phyloP scores from a whole-genome alignment of 1,140 invertebrate genomes.

The Heliothis virescens region DNA sequence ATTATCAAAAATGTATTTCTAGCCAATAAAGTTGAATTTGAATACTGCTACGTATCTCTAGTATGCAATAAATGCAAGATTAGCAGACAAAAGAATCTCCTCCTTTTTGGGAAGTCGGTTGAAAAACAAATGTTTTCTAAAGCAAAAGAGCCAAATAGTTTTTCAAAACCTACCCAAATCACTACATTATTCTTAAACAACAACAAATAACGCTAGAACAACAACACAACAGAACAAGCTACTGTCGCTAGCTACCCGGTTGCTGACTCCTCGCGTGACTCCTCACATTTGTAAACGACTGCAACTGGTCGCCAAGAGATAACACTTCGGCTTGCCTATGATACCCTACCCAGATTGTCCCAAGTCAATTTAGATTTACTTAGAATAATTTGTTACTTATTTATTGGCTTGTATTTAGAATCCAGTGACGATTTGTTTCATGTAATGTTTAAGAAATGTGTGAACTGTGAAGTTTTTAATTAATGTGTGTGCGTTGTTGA shows the following conservation, averaged over 20 bases:
- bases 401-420: conserved; percentile 21
- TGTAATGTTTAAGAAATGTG: conserved; percentile 23
- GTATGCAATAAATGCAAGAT: too few relatives aligned
- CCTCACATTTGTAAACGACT: conserved; percentile 73
- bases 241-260: conserved; percentile 11
- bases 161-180: background rate
- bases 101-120: too few relatives aligned
- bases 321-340: conserved; percentile 65
- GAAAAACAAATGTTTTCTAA: too few relatives aligned
- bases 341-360: conserved; percentile 56
- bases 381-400: conserved; percentile 65
- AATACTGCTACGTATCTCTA: too few relatives aligned
- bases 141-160: too few relatives aligned
- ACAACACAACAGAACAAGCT: conserved; percentile 39
- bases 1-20: too few relatives aligned
- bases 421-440: conserved; percentile 29
- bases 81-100: too few relatives aligned
- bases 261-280: conserved; percentile 72
- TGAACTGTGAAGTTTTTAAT: conserved; percentile 2
- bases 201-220: conserved; percentile 17
- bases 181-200: background rate
- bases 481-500: background rate
- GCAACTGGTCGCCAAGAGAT: conserved; percentile 68
- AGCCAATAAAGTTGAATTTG: too few relatives aligned
- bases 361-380: conserved; percentile 76